Percentiles rank a stretch among this genome's conserved stretches.
Conservation (phyloP, 2,797 vertebrate genomes). For the Tinamus major region DNA sequence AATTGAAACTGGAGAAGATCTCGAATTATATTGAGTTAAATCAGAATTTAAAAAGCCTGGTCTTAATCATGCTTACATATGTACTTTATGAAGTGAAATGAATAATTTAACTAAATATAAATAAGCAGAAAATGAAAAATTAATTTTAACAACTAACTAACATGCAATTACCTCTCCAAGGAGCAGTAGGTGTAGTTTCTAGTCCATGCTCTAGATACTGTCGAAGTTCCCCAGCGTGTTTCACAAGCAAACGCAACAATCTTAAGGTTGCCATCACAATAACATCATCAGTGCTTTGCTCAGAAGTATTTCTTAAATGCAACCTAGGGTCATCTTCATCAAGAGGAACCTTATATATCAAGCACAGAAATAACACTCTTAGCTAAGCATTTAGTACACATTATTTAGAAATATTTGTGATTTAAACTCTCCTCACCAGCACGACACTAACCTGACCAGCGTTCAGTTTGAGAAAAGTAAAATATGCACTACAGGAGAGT, state of each 20-base stretch:
- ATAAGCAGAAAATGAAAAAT: neutral
- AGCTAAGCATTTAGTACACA: neutral
- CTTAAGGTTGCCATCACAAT: conserved; percentile 98
- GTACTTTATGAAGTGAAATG: accelerated
- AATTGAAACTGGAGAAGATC: neutral
- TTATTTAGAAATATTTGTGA: neutral
- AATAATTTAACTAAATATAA: neutral
- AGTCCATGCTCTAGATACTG: conserved; percentile 94
- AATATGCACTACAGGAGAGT: conserved; percentile 95
- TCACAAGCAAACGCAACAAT: conserved; percentile 92
- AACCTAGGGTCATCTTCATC: conserved; percentile 94
- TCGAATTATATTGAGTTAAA: neutral
- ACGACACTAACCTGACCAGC: conserved; percentile 86
- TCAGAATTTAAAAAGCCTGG: neutral
- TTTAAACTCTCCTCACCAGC: neutral
- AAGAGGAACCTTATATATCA: conserved; percentile 82
- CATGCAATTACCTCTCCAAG: conserved; percentile 89
- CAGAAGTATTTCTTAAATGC: conserved; percentile 82
- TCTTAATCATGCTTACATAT: neutral
- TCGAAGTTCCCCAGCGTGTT: conserved; percentile 95
- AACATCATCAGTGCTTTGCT: conserved; percentile 96
- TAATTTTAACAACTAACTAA: neutral
- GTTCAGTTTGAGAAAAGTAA: conserved; percentile 97
- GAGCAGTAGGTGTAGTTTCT: conserved; percentile 95
- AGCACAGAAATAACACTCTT: neutral